Conservation (phyloP, 2,888 invertebrate species). For the Xestia sexstrigata region DNA sequence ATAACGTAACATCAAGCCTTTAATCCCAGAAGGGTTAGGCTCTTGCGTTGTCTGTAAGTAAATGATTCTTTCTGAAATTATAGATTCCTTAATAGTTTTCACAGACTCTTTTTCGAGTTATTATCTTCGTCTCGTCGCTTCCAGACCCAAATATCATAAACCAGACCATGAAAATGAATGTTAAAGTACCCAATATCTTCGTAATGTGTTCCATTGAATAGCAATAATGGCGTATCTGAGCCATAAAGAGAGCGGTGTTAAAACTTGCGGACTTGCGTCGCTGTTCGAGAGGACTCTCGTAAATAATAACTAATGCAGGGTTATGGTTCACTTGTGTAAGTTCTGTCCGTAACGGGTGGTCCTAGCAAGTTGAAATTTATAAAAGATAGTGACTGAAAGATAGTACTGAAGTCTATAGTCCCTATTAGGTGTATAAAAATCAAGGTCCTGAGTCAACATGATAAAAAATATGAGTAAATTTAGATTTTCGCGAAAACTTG, state of each 20-base stretch:
- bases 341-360: no score
- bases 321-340: conserved; percentile 53
- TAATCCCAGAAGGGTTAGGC: neutral
- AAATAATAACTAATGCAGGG: conserved; percentile 74
- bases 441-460: no score
- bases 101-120: neutral
- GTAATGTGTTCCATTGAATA: conserved; percentile 72
- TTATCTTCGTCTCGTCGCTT: neutral
- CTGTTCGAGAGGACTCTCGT: conserved; percentile 68
- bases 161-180: conserved; percentile 39
- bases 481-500: no score
- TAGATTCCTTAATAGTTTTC: neutral
- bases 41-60: neutral
- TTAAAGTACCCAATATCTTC: conserved; percentile 54
- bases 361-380: no score
- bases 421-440: no score
- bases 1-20: no score
- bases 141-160: conserved; percentile 32
- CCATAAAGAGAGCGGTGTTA: conserved; percentile 77
- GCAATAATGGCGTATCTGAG: conserved; percentile 71
- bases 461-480: no score
- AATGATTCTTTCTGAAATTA: neutral
- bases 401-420: no score
- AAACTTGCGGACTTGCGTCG: conserved; percentile 80
- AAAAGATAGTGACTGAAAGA: no score